These are phyloP conservation scores for Caenorhabditis virilis DNA, from an alignment of 2,888 invertebrate species.

Conservation along the genomic window DNA sequence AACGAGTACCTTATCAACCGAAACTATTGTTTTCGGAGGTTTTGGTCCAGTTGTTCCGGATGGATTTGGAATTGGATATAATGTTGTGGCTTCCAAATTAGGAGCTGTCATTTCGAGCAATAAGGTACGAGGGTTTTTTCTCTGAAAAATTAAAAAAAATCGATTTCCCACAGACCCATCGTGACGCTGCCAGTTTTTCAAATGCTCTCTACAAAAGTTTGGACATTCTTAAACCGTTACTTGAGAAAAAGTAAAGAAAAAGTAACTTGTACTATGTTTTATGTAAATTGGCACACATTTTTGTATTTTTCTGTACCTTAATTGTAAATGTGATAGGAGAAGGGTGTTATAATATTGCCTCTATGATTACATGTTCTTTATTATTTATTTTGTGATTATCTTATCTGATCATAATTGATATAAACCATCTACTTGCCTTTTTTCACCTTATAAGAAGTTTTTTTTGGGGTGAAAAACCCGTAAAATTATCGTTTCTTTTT, in stretches of 20 bases:
- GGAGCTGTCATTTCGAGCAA: conserved; percentile 84
- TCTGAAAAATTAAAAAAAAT: background rate
- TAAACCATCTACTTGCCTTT: no score
- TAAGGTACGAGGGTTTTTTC: conserved; percentile 35
- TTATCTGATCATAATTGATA: background rate
- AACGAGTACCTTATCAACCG: conserved; percentile 88
- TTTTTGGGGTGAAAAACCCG: no score
- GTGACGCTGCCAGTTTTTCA: conserved; percentile 51
- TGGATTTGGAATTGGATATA: conserved; percentile 91
- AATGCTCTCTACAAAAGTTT: conserved; percentile 73
- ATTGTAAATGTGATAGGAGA: no score
- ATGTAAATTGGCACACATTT: background rate
- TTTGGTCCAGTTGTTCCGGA: conserved; percentile 90
- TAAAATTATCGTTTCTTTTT: no score
- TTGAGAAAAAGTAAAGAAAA: background rate
- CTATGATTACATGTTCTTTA: background rate
- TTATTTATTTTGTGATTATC: background rate
- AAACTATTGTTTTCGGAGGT: conserved; percentile 80
- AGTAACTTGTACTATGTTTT: background rate
- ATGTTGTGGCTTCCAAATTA: conserved; percentile 81
- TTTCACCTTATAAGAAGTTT: no score
- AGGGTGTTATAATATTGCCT: no score
- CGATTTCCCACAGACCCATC: conserved; percentile 48
- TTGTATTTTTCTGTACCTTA: no score
- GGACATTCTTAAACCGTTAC: conserved; percentile 74